These are phyloP conservation scores for Trichogramma evanescens DNA, from an alignment of 2,888 invertebrate species.

Conservation along the genomic window DNA sequence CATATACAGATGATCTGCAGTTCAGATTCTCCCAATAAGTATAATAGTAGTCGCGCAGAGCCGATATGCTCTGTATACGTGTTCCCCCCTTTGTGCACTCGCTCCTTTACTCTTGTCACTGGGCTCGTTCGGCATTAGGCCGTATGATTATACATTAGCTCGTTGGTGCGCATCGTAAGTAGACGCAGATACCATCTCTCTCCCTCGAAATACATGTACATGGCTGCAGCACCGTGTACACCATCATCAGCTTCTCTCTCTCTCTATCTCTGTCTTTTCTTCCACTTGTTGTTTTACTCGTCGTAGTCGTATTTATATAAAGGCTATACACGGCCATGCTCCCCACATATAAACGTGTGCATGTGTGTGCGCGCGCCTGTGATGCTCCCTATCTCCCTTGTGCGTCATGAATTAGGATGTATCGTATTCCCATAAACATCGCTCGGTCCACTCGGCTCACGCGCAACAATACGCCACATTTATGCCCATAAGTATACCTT, in stretches of 20 bases:
- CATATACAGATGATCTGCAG: too few species aligned
- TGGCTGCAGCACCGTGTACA: background rate
- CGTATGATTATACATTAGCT: constrained; percentile 37
- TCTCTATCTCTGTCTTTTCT: background rate
- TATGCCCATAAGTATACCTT: too few species aligned
- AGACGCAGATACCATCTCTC: constrained; percentile 29
- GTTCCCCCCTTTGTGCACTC: background rate
- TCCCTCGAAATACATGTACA: background rate
- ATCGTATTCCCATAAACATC: too few species aligned
- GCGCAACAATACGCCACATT: too few species aligned
- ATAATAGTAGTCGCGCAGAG: too few species aligned
- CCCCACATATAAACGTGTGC: background rate
- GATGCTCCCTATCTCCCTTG: background rate
- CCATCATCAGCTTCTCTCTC: background rate
- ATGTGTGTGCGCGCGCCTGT: background rate
- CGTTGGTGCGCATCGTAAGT: constrained; percentile 32
- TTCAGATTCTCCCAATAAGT: too few species aligned
- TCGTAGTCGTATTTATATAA: too few species aligned
- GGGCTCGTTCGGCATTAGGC: constrained; percentile 24
- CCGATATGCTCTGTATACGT: constrained; percentile 40
- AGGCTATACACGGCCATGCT: too few species aligned
- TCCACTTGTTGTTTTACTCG: too few species aligned
- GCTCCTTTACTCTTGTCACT: constrained; percentile 7
- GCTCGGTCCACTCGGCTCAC: too few species aligned
- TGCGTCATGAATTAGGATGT: too few species aligned